Evolutionary conservation across 2,888 invertebrate genomes (phyloP).

Genomic region (Portevinia maculata): DNA sequence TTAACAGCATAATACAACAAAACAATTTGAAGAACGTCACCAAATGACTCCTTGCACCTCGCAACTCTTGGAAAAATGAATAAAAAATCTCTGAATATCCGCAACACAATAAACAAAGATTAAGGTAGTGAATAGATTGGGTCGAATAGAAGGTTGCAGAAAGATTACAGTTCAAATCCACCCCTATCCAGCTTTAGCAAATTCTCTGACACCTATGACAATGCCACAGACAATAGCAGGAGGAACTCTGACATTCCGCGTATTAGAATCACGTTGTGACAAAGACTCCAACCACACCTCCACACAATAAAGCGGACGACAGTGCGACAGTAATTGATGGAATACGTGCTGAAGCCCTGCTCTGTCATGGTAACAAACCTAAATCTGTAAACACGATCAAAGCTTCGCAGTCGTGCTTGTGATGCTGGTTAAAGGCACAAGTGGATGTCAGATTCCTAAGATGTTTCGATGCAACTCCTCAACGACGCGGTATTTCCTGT

Average conservation of each 20-base stretch:
- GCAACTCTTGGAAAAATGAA: neutral
- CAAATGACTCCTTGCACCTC: slow-evolving; percentile 4
- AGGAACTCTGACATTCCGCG: slow-evolving; percentile 13
- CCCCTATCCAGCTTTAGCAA: neutral
- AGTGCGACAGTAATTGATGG: slow-evolving; percentile 72
- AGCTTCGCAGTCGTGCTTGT: slow-evolving; percentile 11
- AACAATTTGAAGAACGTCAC: slow-evolving; percentile 46
- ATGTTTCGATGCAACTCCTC: slow-evolving; percentile 40
- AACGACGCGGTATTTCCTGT: slow-evolving; percentile 36
- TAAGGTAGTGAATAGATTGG: slow-evolving; percentile 11
- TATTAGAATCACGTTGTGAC: slow-evolving; percentile 45
- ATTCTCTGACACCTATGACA: slow-evolving; percentile 42
- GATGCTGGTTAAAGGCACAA: slow-evolving; percentile 6
- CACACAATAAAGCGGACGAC: slow-evolving; percentile 44
- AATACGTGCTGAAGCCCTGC: slow-evolving; percentile 60
- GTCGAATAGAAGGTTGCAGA: neutral
- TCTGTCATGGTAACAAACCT: slow-evolving; percentile 25
- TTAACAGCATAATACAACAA: slow-evolving; percentile 28
- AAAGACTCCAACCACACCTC: slow-evolving; percentile 20
- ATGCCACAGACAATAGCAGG: slow-evolving; percentile 39
- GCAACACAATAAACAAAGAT: slow-evolving; percentile 12
- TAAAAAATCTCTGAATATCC: slow-evolving; percentile 4
- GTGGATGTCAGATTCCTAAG: slow-evolving; percentile 35
- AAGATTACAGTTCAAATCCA: slow-evolving; percentile 4
- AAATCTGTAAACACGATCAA: slow-evolving; percentile 60